Conservation (phyloP, 2,888 invertebrate genomes). For the Pseudococcus jackbeardsleyi region DNA sequence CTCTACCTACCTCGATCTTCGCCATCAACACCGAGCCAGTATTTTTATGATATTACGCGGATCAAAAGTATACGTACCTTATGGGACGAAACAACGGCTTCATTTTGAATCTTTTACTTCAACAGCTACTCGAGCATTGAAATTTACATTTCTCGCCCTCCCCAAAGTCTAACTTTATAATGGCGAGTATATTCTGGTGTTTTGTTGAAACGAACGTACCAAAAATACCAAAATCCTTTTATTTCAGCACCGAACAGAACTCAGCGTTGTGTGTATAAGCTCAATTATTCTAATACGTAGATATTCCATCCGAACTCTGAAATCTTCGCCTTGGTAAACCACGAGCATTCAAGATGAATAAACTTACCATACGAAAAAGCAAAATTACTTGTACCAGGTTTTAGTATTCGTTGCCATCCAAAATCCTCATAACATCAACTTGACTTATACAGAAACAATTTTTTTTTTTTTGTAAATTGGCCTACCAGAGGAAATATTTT, state of each 20-base stretch:
- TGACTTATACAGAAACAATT: neutral
- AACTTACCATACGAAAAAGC: neutral
- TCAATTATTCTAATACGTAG: neutral
- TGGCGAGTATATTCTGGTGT: neutral
- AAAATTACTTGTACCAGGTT: neutral
- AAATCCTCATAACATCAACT: neutral
- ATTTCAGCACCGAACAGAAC: neutral
- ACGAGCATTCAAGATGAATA: neutral
- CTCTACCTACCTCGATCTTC: no score
- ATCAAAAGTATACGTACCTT: neutral
- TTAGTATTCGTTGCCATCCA: neutral
- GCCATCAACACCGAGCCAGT: neutral
- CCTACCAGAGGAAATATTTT: neutral
- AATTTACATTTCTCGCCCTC: neutral
- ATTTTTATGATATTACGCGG: neutral
- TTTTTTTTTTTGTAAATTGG: neutral
- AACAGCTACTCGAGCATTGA: slow-evolving; percentile 28
- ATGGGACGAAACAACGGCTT: slow-evolving; percentile 1
- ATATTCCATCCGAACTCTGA: neutral
- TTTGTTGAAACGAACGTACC: neutral
- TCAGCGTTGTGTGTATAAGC: neutral
- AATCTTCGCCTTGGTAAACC: neutral
- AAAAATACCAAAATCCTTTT: neutral
- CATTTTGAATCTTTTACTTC: slow-evolving; percentile 27
- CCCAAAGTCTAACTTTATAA: neutral